Percentiles rank a stretch among this genome's conserved stretches.
Conservation (phyloP, 2,113 vertebrate genomes). For the Etheostoma spectabile region DNA sequence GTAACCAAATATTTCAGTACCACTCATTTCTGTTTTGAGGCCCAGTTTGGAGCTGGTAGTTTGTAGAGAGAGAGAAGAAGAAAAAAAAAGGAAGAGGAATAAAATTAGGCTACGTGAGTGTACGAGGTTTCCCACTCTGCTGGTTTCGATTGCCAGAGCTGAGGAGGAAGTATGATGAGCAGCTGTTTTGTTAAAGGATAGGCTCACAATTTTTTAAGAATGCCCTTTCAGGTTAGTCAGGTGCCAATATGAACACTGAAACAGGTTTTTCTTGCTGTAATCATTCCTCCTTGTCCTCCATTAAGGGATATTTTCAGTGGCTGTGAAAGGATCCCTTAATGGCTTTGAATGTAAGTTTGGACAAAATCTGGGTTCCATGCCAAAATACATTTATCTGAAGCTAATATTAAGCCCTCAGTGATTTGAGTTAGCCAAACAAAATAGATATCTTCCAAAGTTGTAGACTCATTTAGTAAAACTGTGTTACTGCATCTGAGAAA, state of each 20-base stretch:
- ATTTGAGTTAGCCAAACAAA: neutral
- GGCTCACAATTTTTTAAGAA: neutral
- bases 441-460: neutral
- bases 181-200: slow-evolving; percentile 22
- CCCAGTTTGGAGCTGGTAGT: slow-evolving; percentile 56
- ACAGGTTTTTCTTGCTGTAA: slow-evolving; percentile 7
- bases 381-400: neutral
- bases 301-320: neutral
- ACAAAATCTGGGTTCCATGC: slow-evolving; percentile 2
- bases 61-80: slow-evolving; percentile 6
- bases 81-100: slow-evolving; percentile 25
- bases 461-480: neutral
- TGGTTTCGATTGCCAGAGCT: slow-evolving; percentile 19
- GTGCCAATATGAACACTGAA: slow-evolving; percentile 2
- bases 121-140: slow-evolving; percentile 11
- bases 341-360: neutral
- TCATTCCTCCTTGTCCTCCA: neutral
- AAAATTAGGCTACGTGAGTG: slow-evolving; percentile 33
- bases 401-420: neutral
- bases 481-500: neutral
- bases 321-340: neutral
- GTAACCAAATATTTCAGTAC: slow-evolving; percentile 81
- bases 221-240: neutral
- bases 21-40: slow-evolving; percentile 70
- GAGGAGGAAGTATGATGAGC: slow-evolving; percentile 16